These are phyloP conservation scores for Patella pellucida DNA, from an alignment of 2,888 invertebrate genomes.

Conservation along the genomic window DNA sequence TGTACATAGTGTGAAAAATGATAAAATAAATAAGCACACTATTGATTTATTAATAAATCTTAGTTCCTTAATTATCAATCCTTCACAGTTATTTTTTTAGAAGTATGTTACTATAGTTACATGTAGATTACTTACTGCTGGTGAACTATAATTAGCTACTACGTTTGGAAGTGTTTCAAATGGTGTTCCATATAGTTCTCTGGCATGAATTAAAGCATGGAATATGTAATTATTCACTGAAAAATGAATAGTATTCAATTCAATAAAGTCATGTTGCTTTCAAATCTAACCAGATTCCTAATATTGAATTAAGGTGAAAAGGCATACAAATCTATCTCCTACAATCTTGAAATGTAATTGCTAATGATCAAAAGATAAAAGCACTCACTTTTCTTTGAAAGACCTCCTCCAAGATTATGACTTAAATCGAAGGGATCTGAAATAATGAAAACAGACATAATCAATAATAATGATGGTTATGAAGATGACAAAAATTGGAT, in stretches of 20 bases:
- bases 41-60: too few species aligned
- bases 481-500: not conserved
- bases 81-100: not conserved
- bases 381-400: slow-evolving; percentile 74
- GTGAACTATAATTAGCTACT: slow-evolving; percentile 29
- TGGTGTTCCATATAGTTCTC: slow-evolving; percentile 69
- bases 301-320: not conserved
- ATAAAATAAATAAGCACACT: not conserved
- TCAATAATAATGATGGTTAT: not conserved
- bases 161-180: slow-evolving; percentile 32
- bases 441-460: slow-evolving; percentile 33
- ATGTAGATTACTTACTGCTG: slow-evolving; percentile 36
- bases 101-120: not conserved
- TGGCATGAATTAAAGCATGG: slow-evolving; percentile 69
- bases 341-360: not conserved
- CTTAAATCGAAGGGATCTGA: slow-evolving; percentile 76
- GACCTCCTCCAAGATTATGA: slow-evolving; percentile 76
- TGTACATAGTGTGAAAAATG: not conserved
- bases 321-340: not conserved
- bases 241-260: slow-evolving; percentile 36
- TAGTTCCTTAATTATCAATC: too few species aligned
- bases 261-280: not conserved
- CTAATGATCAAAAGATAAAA: not conserved
- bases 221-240: slow-evolving; percentile 73
- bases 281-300: not conserved